Evolutionary conservation across 2,113 vertebrate genomes (phyloP), one percentile per base, ranked within the genome.

Genomic region (Hucho hucho): DNA sequence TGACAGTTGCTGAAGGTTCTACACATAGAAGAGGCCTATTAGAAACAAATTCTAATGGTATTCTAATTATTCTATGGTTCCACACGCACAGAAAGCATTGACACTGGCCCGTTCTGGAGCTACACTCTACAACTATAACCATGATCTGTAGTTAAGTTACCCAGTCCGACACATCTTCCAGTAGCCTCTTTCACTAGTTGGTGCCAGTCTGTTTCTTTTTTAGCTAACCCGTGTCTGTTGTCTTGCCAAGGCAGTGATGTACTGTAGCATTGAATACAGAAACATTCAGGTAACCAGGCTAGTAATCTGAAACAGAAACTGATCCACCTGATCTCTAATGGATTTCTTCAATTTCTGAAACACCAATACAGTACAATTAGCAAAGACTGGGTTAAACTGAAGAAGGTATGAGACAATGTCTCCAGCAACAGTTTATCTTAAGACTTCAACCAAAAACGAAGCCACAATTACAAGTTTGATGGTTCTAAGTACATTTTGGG

Each of bases 1-100:
- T 97, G 96, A 98, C 96, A 97, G 97, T 96, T 83, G 95, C 95
- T 95, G 87, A 96, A 97, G 95, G 95, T 96, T 97, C 96, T 96
- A 96, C 96, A 96, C 95, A 53, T 53, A 53, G 49, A 53, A 95
- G 86, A 77, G 81, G 88, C 59, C 24, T 28, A 84, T 81, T 87
- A 79, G 84, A 89, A 91, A 87, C 47, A 3, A 49, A 49, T 49
- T 16, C 47, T 67, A 91, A 89, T 89, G 89, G 88, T 88, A 90
- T 88, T 90, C 88, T 86, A 86, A 88, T 89, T 85, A 87, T 89
- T 85, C 83, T 81, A 85, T 86, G 85, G 87, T 90, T 90, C 89
- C 49, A 91, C 87, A 90, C 89, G 90, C 88, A 89, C 86, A 88
- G 88, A 89, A 86, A 80, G 84, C 87, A 83, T 80, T 80, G 87